Evolutionary conservation across 2,888 invertebrate genomes (phyloP).

Genomic region (Tachina lurida): DNA sequence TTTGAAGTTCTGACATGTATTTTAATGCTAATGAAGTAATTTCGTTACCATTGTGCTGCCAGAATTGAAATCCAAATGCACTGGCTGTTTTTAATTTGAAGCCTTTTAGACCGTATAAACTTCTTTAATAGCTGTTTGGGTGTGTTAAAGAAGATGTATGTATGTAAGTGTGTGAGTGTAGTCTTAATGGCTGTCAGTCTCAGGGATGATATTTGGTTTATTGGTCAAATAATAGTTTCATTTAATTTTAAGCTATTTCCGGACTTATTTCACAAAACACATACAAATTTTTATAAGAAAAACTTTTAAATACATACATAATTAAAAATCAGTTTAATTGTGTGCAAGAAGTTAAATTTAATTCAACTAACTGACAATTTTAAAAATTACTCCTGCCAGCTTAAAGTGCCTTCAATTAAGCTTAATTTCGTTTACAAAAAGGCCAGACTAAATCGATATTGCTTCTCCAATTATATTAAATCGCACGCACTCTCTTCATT

Average conservation of each 20-base stretch:
- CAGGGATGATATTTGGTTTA: constrained; percentile 9
- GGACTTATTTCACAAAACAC: constrained; percentile 14
- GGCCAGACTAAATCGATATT: constrained; percentile 10
- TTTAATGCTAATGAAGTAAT: constrained; percentile 64
- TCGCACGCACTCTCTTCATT: neutral
- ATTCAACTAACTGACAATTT: neutral
- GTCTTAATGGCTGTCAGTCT: neutral
- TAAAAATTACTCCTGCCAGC: neutral
- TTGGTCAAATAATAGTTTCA: constrained; percentile 51
- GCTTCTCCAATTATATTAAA: constrained; percentile 12
- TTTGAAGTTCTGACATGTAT: constrained; percentile 49
- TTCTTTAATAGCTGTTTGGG: constrained; percentile 36
- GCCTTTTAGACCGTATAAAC: constrained; percentile 41
- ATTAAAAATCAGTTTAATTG: constrained; percentile 31
- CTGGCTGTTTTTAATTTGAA: constrained; percentile 53
- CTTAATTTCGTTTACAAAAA: neutral
- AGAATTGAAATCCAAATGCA: constrained; percentile 59
- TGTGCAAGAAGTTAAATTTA: neutral
- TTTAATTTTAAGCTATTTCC: constrained; percentile 58
- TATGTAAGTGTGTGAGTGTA: neutral
- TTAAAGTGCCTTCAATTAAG: neutral
- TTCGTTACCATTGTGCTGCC: constrained; percentile 31
- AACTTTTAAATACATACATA: neutral
- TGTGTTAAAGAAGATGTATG: neutral
- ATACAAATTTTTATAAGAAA: neutral